These are phyloP conservation scores for Scomberomorus guttatus DNA, from an alignment of 2,797 vertebrate genomes.

Conservation along the genomic window DNA sequence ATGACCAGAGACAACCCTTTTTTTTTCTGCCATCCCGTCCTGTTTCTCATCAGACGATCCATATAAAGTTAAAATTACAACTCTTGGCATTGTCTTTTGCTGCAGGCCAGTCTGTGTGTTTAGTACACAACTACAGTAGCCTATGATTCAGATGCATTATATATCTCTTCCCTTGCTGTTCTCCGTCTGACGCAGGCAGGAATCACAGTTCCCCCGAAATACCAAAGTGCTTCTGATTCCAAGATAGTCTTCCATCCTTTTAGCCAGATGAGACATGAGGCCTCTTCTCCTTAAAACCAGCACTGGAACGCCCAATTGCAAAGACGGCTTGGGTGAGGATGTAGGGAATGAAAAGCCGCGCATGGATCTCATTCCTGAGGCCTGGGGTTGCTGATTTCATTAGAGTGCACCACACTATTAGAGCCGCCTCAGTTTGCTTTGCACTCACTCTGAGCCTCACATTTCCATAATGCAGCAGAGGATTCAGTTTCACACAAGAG, in stretches of 20 bases:
- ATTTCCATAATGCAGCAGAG: constrained; percentile 81
- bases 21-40: constrained; percentile 47
- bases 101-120: constrained; percentile 56
- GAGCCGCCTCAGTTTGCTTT: constrained; percentile 83
- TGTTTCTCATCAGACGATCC: constrained; percentile 65
- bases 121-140: constrained; percentile 66
- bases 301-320: constrained; percentile 69
- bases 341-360: constrained; percentile 71
- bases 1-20: constrained; percentile 36
- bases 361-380: constrained; percentile 80
- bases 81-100: constrained; percentile 53
- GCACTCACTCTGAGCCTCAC: constrained; percentile 72
- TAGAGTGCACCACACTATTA: constrained; percentile 83
- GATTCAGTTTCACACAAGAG: constrained; percentile 82
- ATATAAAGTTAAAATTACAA: constrained; percentile 69
- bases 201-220: constrained; percentile 63
- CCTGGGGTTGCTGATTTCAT: constrained; percentile 85
- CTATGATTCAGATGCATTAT: constrained; percentile 66
- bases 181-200: constrained; percentile 69
- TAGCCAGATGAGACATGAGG: constrained; percentile 71
- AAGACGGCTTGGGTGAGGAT: constrained; percentile 75
- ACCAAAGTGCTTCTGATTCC: constrained; percentile 74
- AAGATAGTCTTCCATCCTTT: constrained; percentile 76
- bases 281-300: constrained; percentile 66
- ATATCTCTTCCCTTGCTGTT: constrained; percentile 66